Evolutionary conservation across 1,140 invertebrate genomes (phyloP).

Genomic region (Papilio aristodemus): DNA sequence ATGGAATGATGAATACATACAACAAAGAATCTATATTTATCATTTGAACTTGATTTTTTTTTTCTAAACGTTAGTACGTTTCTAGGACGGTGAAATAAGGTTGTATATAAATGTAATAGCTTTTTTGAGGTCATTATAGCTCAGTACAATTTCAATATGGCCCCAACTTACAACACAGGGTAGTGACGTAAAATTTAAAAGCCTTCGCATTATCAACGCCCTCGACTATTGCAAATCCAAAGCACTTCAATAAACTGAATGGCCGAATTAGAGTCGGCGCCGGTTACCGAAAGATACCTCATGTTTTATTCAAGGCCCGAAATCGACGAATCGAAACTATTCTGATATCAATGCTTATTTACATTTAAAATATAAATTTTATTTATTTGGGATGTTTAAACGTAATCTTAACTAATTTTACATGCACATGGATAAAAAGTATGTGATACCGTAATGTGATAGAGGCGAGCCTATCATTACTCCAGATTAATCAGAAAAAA

Average conservation of each 20-base stretch:
- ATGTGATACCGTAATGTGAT: too few relatives aligned
- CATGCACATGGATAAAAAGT: too few relatives aligned
- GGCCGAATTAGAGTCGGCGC: constrained; percentile 3
- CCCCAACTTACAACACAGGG: neutral
- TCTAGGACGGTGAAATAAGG: too few relatives aligned
- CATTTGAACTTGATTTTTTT: too few relatives aligned
- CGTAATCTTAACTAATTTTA: neutral
- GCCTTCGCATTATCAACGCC: neutral
- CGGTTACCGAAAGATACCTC: neutral
- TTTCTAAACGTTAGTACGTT: too few relatives aligned
- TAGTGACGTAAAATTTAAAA: constrained; percentile 16
- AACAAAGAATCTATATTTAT: too few relatives aligned
- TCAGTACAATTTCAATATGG: neutral
- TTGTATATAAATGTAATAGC: too few relatives aligned
- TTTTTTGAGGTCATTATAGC: too few relatives aligned
- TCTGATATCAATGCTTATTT: constrained; percentile 6
- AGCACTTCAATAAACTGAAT: constrained; percentile 21
- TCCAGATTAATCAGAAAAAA: too few relatives aligned
- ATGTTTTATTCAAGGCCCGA: constrained; percentile 9
- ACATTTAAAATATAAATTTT: neutral
- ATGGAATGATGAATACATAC: too few relatives aligned
- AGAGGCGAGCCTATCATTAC: too few relatives aligned
- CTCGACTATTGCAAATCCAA: constrained; percentile 3
- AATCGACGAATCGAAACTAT: constrained; percentile 15
- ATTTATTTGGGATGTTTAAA: neutral